A percentile compares a stretch with the other conserved stretches of the same genome.
Evolutionary conservation across 2,113 vertebrate species (phyloP).

Genomic region (Alces alces): DNA sequence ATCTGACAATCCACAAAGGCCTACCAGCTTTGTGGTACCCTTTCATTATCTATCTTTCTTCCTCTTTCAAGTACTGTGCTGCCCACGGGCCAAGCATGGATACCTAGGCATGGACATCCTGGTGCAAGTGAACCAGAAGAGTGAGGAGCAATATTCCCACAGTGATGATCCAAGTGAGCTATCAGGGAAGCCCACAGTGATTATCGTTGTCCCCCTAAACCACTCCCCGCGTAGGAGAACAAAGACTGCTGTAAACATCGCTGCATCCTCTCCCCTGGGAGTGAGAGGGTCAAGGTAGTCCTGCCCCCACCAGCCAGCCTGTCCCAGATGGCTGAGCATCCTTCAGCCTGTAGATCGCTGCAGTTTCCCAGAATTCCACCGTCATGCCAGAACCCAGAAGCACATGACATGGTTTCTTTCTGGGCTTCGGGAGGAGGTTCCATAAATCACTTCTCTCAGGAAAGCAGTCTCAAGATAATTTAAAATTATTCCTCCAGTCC

Average conservation of each 20-base stretch:
- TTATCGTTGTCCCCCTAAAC: not conserved
- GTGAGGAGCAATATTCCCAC: not conserved
- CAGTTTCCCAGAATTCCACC: not conserved
- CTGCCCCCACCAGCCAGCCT: not conserved
- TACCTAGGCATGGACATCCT: not conserved
- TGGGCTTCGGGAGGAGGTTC: not conserved
- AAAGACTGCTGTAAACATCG: accelerated
- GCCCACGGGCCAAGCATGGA: not conserved
- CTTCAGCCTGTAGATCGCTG: not conserved
- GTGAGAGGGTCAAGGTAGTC: not conserved
- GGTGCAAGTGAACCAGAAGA: not conserved
- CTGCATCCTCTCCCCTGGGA: not conserved
- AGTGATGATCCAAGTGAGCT: not conserved
- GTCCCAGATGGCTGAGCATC: not conserved
- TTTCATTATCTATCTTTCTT: not conserved
- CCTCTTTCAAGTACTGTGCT: not conserved
- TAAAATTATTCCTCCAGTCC: not conserved
- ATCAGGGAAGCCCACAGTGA: not conserved
- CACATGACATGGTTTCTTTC: not conserved
- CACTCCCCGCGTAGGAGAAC: not conserved
- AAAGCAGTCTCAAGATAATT: not conserved
- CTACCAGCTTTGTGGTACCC: not conserved
- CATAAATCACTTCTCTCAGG: not conserved
- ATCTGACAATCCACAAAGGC: not conserved
- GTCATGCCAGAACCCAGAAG: not conserved